Conservation (phyloP, 2,888 invertebrate genomes). For the Campaea margaritaria region DNA sequence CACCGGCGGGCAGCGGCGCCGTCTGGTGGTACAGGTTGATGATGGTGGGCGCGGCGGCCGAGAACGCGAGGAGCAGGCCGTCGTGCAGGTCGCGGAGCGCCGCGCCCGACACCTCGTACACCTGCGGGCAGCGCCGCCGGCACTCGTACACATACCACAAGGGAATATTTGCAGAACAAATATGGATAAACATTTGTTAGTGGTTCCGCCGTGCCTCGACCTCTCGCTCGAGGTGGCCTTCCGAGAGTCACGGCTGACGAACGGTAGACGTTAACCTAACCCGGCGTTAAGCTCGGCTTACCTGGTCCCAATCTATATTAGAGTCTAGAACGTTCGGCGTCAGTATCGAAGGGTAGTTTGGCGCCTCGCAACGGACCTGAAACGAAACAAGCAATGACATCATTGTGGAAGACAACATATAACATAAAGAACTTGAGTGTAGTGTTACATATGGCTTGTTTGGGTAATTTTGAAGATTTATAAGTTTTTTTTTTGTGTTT, state of each 20-base stretch:
- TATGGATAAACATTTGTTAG: too few relatives aligned
- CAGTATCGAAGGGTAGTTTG: conserved; percentile 76
- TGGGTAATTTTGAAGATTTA: too few relatives aligned
- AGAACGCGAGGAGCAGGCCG: conserved; percentile 85
- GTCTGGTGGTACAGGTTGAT: conserved; percentile 76
- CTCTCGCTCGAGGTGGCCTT: too few relatives aligned
- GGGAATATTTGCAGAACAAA: too few relatives aligned
- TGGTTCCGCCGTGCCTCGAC: too few relatives aligned
- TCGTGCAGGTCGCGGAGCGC: conserved; percentile 86
- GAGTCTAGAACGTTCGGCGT: conserved; percentile 74
- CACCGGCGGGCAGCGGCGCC: conserved; percentile 67
- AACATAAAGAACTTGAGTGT: neutral
- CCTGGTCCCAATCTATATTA: conserved; percentile 86
- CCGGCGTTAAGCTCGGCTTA: conserved; percentile 38
- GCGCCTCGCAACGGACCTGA: conserved; percentile 77
- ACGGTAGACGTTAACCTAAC: too few relatives aligned
- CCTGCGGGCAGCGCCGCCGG: conserved; percentile 44
- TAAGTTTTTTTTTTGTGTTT: too few relatives aligned
- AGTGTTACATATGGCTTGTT: too few relatives aligned
- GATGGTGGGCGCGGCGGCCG: conserved; percentile 86
- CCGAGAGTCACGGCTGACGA: too few relatives aligned
- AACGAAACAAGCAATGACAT: conserved; percentile 9
- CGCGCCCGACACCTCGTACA: conserved; percentile 82
- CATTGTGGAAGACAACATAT: too few relatives aligned
- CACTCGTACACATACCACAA: too few relatives aligned